Percentiles rank a stretch among this genome's conserved stretches.
Evolutionary conservation across 2,888 invertebrate species (phyloP).

Genomic region (Stenurella melanura): DNA sequence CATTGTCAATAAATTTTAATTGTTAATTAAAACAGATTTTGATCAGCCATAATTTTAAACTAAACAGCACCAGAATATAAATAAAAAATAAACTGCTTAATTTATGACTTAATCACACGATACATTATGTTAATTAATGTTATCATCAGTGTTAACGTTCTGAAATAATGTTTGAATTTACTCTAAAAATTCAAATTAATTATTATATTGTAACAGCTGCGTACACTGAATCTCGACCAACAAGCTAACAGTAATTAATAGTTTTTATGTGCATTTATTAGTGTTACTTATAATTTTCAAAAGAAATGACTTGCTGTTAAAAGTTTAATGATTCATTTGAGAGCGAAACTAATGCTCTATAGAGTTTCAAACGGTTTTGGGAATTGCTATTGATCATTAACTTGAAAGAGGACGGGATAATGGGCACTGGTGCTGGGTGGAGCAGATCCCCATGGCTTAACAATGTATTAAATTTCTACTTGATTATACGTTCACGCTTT

Average conservation of each 20-base stretch:
- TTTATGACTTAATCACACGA: slow-evolving; percentile 11
- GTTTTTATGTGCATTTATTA: slow-evolving; percentile 17
- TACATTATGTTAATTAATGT: background rate
- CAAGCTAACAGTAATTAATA: slow-evolving; percentile 8
- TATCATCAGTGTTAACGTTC: background rate
- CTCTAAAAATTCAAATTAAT: background rate
- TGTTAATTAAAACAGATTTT: background rate
- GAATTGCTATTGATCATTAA: slow-evolving; percentile 63
- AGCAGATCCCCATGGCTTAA: slow-evolving; percentile 64
- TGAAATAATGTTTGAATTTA: background rate
- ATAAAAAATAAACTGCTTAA: slow-evolving; percentile 7
- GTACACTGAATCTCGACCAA: background rate
- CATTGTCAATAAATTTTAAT: background rate
- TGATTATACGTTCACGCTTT: slow-evolving; percentile 68
- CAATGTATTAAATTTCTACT: slow-evolving; percentile 67
- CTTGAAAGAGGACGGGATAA: slow-evolving; percentile 56
- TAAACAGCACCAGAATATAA: background rate
- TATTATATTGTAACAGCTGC: background rate
- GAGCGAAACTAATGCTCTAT: slow-evolving; percentile 57
- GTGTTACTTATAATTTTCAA: slow-evolving; percentile 25
- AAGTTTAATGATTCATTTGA: slow-evolving; percentile 38
- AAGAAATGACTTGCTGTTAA: slow-evolving; percentile 34
- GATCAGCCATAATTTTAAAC: background rate
- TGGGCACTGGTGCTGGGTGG: slow-evolving; percentile 57
- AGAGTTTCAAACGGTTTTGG: slow-evolving; percentile 61